Evolutionary conservation across 2,888 invertebrate genomes (phyloP).

Genomic region (Ectropis crepuscularia): DNA sequence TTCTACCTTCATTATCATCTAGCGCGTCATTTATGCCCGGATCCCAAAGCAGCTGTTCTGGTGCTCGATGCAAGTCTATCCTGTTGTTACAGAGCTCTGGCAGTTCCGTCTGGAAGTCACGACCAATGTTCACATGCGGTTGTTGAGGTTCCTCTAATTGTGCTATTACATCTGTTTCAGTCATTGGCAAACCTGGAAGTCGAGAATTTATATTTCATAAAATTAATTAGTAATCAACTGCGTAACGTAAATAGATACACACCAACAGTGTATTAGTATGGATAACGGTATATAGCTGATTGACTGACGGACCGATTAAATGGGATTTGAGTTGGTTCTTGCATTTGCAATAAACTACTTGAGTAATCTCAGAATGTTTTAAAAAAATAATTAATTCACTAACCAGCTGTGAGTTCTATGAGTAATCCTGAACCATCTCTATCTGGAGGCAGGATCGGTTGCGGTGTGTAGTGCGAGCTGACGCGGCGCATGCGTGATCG

Average conservation of each 20-base stretch:
- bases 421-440: slow-evolving; percentile 95
- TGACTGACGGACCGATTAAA: too few species aligned
- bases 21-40: slow-evolving; percentile 90
- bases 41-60: slow-evolving; percentile 94
- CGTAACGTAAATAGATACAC: too few species aligned
- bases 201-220: not conserved
- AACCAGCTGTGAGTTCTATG: slow-evolving; percentile 78
- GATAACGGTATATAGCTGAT: too few species aligned
- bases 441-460: slow-evolving; percentile 96
- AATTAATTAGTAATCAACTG: too few species aligned
- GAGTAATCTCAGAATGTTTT: too few species aligned
- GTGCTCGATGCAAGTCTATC: slow-evolving; percentile 81
- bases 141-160: slow-evolving; percentile 76
- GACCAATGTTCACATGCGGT: slow-evolving; percentile 94
- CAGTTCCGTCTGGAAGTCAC: slow-evolving; percentile 93
- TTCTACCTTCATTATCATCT: slow-evolving; percentile 90
- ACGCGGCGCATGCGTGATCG: slow-evolving; percentile 80
- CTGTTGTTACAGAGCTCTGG: slow-evolving; percentile 84
- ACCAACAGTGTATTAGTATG: too few species aligned
- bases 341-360: too few species aligned
- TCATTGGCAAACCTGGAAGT: slow-evolving; percentile 53
- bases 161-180: slow-evolving; percentile 64
- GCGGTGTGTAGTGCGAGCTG: slow-evolving; percentile 91
- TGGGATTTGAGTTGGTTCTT: too few species aligned
- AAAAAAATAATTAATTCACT: slow-evolving; percentile 17